Conservation (phyloP, 2,888 invertebrate species). For the Latrodectus elegans region DNA sequence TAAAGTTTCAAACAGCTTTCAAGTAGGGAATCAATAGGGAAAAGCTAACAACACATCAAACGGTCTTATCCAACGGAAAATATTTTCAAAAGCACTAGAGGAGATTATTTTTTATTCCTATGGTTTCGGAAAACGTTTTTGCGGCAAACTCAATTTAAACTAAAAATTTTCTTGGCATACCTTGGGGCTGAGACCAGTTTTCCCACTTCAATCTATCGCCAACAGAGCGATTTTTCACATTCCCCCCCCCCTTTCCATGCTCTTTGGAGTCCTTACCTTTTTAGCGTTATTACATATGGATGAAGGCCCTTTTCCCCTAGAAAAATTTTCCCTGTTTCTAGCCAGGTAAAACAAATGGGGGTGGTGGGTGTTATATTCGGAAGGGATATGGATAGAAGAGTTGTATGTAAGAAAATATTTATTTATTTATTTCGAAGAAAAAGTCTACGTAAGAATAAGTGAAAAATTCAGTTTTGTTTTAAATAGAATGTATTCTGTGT, state of each 20-base stretch:
- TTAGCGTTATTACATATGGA: constrained; percentile 63
- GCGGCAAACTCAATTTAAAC: constrained; percentile 59
- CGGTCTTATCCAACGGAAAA: constrained; percentile 8
- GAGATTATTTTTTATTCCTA: constrained; percentile 18
- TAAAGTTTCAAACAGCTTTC: too few relatives aligned
- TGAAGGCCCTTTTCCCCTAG: constrained; percentile 26
- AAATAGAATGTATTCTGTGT: constrained; percentile 51
- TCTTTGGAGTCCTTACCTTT: constrained; percentile 7
- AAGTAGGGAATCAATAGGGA: too few relatives aligned
- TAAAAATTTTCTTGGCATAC: constrained; percentile 52
- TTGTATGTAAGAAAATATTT: constrained; percentile 49
- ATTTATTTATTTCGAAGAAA: constrained; percentile 49
- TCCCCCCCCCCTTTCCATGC: constrained; percentile 34
- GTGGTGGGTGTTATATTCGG: constrained; percentile 28
- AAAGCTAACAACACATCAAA: not conserved
- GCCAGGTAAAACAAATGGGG: constrained; percentile 62
- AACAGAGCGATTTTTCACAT: constrained; percentile 54
- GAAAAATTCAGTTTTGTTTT: constrained; percentile 55
- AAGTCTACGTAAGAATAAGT: constrained; percentile 26
- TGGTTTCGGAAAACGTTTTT: constrained; percentile 33
- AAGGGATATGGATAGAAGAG: constrained; percentile 23
- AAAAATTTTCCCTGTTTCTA: constrained; percentile 39
- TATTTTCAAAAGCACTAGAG: constrained; percentile 19
- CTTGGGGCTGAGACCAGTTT: constrained; percentile 46
- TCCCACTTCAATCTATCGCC: constrained; percentile 66